phyloP scores from a whole-genome alignment of 2,113 vertebrate genomes.

The Catharus minimus region DNA sequence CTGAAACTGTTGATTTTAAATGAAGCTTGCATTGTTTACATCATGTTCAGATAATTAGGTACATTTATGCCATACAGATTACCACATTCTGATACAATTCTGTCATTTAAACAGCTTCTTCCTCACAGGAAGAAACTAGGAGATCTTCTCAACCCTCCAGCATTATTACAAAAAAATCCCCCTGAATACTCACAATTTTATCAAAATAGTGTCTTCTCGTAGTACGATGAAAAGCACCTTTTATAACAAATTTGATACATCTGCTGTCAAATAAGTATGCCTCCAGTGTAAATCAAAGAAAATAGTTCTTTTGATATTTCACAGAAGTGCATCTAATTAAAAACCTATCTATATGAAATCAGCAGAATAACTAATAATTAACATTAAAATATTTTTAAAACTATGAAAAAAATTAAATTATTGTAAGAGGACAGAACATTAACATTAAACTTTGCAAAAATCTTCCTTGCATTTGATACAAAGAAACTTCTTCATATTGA shows the following conservation, averaged over 20 bases:
- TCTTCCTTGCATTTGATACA: conserved; percentile 74
- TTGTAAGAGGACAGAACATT: conserved; percentile 76
- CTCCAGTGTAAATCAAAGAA: conserved; percentile 84
- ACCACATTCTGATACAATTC: conserved; percentile 68
- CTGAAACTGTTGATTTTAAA: conserved; percentile 67
- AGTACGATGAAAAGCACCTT: conserved; percentile 79
- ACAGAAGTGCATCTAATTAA: conserved; percentile 83
- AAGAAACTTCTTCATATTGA: conserved; percentile 69
- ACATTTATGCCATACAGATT: conserved; percentile 68
- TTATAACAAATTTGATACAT: conserved; percentile 77
- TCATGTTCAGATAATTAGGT: conserved; percentile 68
- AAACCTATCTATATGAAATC: conserved; percentile 77
- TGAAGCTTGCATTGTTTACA: conserved; percentile 74
- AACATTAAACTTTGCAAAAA: conserved; percentile 77
- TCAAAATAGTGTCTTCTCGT: conserved; percentile 79
- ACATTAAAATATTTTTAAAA: conserved; percentile 76
- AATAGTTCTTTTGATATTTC: conserved; percentile 80
- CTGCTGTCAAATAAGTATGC: conserved; percentile 79
- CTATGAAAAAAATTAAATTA: conserved; percentile 79
- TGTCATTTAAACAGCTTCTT: conserved; percentile 68
- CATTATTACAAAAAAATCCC: conserved; percentile 76
- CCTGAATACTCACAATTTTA: conserved; percentile 74
- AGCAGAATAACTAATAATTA: conserved; percentile 79
- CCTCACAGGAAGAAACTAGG: conserved; percentile 67
- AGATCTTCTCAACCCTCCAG: conserved; percentile 72